A percentile compares a stretch with the other conserved stretches of the same genome.
Conservation (phyloP, 64 coral and sea anemone species). For the Anthopleura sola region DNA sequence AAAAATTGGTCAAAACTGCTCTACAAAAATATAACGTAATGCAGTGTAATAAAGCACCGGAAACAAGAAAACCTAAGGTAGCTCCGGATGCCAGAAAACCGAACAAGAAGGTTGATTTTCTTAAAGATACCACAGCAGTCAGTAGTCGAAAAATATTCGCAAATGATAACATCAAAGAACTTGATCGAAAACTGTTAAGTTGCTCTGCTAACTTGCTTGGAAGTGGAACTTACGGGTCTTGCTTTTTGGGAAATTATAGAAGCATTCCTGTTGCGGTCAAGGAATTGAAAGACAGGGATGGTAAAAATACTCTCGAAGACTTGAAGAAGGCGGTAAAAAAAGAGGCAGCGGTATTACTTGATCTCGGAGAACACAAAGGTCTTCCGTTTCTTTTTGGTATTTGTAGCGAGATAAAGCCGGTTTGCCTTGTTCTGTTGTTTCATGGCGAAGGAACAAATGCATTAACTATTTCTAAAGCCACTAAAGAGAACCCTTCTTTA, state of each 20-base stretch:
- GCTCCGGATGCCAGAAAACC: too few species aligned
- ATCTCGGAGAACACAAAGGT: slow-evolving; percentile 20
- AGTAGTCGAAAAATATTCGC: too few species aligned
- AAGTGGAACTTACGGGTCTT: slow-evolving; percentile 31
- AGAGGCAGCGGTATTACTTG: background rate
- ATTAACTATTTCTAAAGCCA: slow-evolving; percentile 46
- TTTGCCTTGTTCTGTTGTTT: slow-evolving; percentile 23
- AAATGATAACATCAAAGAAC: too few species aligned
- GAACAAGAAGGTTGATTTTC: too few species aligned
- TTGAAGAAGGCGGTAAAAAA: background rate
- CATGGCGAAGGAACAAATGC: slow-evolving; percentile 15
- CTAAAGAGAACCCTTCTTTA: slow-evolving; percentile 1
- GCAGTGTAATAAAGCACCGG: too few species aligned
- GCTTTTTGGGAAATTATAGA: slow-evolving; percentile 23
- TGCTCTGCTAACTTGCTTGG: too few species aligned
- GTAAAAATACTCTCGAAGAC: background rate
- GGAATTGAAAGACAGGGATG: slow-evolving; percentile 1
- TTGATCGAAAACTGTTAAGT: too few species aligned
- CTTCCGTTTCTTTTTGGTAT: slow-evolving; percentile 39
- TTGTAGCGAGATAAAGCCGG: slow-evolving; percentile 7
- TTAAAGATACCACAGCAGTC: too few species aligned
- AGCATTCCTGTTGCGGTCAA: slow-evolving; percentile 5
- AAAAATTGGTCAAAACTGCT: too few species aligned
- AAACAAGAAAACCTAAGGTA: too few species aligned
- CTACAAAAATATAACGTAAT: too few species aligned